These are phyloP conservation scores for Anniella stebbinsi DNA, from an alignment of 2,797 vertebrate species.

Conservation along the genomic window DNA sequence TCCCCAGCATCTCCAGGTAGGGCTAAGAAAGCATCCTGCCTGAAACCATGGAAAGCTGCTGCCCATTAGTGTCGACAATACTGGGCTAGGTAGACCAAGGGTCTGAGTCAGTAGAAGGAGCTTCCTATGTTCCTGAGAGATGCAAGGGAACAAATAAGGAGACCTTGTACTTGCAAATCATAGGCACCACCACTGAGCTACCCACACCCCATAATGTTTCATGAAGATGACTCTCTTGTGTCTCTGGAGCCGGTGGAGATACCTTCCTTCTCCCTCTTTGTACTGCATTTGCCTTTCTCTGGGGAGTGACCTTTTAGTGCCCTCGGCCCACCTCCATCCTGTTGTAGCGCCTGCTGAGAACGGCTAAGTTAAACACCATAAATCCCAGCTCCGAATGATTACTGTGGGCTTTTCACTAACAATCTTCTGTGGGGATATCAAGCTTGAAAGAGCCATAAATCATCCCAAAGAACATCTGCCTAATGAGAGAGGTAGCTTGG, in stretches of 20 bases:
- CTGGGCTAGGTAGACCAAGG: too few relatives aligned
- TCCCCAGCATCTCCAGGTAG: too few relatives aligned
- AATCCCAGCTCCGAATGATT: constrained; percentile 76
- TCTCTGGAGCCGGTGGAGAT: constrained; percentile 60
- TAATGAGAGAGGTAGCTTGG: constrained; percentile 71
- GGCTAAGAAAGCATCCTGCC: too few relatives aligned
- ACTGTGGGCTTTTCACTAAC: constrained; percentile 76
- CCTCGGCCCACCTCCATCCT: constrained; percentile 67
- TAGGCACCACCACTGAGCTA: background rate
- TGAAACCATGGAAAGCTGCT: too few relatives aligned
- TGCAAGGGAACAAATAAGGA: background rate
- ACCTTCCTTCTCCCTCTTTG: constrained; percentile 62
- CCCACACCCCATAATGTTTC: constrained; percentile 31
- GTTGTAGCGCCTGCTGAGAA: constrained; percentile 66
- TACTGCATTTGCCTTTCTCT: constrained; percentile 74
- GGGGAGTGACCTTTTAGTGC: constrained; percentile 70
- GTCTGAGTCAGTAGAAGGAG: too few relatives aligned
- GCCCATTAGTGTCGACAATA: too few relatives aligned
- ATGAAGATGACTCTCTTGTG: constrained; percentile 58
- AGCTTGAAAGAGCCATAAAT: constrained; percentile 74
- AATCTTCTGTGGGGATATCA: constrained; percentile 72
- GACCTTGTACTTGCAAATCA: background rate
- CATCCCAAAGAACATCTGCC: constrained; percentile 72
- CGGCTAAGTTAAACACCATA: constrained; percentile 73
- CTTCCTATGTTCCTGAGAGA: background rate